Evolutionary conservation across 2,113 vertebrate genomes (phyloP), one percentile per base, ranked within the genome.

Genomic region (Sarotherodon lohbergeri): DNA sequence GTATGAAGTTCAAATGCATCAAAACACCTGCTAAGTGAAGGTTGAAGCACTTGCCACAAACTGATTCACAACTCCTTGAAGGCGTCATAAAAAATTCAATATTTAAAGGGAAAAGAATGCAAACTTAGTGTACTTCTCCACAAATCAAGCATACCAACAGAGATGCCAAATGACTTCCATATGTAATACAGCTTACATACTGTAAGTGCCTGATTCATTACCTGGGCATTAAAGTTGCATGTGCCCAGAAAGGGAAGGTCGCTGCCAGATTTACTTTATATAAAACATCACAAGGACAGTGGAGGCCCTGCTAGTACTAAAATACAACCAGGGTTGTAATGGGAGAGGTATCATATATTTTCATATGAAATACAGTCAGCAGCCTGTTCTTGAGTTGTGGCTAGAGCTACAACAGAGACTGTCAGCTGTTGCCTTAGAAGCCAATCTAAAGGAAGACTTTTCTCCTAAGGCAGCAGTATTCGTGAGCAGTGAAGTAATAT

Each of bases 181-280:
- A 91, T 39, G 79, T 85, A 94, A 91, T 83, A 86, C 89, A 86
- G 80, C 89, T 80, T 85, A 85, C 88, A 79, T 83, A 85, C 83
- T 82, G 36, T 86, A 89, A 94, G 85, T 91, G 90, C 76, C 81
- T 80, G 85, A 93, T 90, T 91, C 91, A 91, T 95, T 89, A 91
- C 82, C 56, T n/a, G 59, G 80, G 6, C 84, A 94, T 95, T 93
- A 94, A 92, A 92, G 78, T 83, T 91, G 90, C 57, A 95, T 90
- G 86, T 80, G 81, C 12, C 68, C 7, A 9, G 90, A 93, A 90
- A 88, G 88, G 91, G 86, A 91, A 86, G 83, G 88, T 90, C 78
- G 17, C 46, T 34, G 82, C 89, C 81, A 68, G 46, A 89, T 90
- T 87, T 24, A 86, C 76, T 88, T 86, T 79, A 59, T 84, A 82